Percentiles rank a stretch among this genome's conserved stretches.
These are phyloP conservation scores for Panthera leo DNA, from an alignment of 2,113 vertebrate genomes.

Conservation along the genomic window DNA sequence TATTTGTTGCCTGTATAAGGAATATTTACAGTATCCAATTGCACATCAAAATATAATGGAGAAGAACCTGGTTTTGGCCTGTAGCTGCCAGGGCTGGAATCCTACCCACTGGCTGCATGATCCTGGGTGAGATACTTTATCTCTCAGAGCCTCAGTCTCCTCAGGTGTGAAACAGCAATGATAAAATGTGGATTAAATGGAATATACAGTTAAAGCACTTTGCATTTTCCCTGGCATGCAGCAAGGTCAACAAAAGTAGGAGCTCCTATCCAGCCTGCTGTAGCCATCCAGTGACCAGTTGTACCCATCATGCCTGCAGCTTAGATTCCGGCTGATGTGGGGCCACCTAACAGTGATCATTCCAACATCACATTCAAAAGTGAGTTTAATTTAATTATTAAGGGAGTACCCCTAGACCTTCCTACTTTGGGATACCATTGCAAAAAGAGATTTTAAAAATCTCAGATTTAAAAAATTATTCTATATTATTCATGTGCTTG, in stretches of 20 bases:
- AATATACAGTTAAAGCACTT: rapidly evolving
- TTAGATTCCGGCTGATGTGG: background rate
- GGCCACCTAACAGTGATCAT: background rate
- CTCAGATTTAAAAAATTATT: background rate
- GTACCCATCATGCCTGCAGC: rapidly evolving
- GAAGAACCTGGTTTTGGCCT: background rate
- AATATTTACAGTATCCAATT: conserved; percentile 12
- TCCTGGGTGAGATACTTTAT: background rate
- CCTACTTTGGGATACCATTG: background rate
- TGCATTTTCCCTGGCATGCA: background rate
- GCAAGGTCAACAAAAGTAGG: too few species aligned
- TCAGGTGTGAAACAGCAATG: background rate
- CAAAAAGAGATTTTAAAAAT: background rate
- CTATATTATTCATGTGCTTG: background rate
- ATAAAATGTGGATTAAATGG: background rate
- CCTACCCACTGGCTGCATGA: background rate
- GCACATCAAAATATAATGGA: background rate
- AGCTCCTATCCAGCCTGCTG: background rate
- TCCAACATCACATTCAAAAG: too few species aligned
- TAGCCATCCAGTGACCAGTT: background rate
- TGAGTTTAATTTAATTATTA: background rate
- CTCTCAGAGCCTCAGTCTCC: background rate
- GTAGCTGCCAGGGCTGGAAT: background rate
- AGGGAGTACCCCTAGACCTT: background rate
- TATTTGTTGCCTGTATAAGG: background rate